Evolutionary conservation across 2,113 vertebrate genomes (phyloP), one percentile per base, ranked within the genome.

Genomic region (Apteryx owenii): DNA sequence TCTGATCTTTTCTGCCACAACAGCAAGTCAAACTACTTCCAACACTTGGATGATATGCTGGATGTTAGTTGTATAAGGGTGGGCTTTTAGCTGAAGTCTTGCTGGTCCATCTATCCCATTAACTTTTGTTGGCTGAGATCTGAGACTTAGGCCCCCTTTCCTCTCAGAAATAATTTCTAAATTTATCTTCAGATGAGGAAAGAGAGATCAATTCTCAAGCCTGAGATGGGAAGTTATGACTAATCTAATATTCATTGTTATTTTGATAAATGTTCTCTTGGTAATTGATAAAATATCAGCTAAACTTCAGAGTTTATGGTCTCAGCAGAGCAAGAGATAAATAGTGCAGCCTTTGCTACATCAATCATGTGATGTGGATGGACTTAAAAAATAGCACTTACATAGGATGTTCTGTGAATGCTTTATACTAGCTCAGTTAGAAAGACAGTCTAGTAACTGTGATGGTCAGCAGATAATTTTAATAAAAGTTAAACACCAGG

Each of bases 171-270:
- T 71, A 19, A 72, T 88, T 81, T 85, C 36, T 90, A 90, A 88
- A 95, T 94, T 84, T 89, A 65, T 90, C 75, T 94, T 79, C 53
- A 93, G 68, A 82, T 86, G 65, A 93, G 40, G 66, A 95, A 96
- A 90, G 69, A 75, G 46, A 72, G 70, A 91, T 73, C 66, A 73
- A 81, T 93, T 94, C 60, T 93, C 69, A 90, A 82, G 38, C 77
- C 31, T 86, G 53, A 70, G 75, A 68, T 75, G n/a, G 28, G 69
- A 91, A 89, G 66, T 58, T 90, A 75, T 90, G 82, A 91, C 50
- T 92, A 96, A 89, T 85, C 46, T 64, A 92, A 94, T 76, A 88
- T 90, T 93, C 70, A 89, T 93, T 81, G 64, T 92, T 94, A 94
- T 96, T 95, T 92, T 95, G 78, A 96, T 81, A 95, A 95, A 95